Base-by-base conservation (phyloP, 1,140 invertebrate species). In the Drosophila suzukii region DNA sequence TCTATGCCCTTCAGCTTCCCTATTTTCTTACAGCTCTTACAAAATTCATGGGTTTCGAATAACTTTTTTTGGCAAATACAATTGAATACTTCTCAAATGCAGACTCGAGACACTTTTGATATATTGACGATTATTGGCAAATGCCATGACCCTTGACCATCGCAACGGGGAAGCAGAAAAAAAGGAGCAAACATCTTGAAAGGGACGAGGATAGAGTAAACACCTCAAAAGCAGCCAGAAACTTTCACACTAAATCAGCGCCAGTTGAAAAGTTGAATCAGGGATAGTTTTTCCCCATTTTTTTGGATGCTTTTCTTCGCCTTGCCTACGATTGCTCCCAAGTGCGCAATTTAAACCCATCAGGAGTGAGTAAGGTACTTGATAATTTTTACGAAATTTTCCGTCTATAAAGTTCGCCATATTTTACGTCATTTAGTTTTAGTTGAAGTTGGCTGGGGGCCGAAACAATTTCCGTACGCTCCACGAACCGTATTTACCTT, bases 161-260 rank as follows among this genome's bases (percentile, higher is more conserved):
- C 49, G 79, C 75, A 76, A 55, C 58, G 38, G 72, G 72, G 39
- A 57, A 44, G 32, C 34, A 27, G 8, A 15, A 2, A 27, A 27
- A 68, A 17, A 41, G 38, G 60, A 24, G 62, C 60, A 51, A 43
- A 56, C 41, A 39, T 38, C 30, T 68, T 51, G 53, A 49, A 46
- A 41, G 13, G 43, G 36, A 13, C n/a, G 32, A 53, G 61, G 51
- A 36, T 57, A 57, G 65, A 68, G 75, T 77, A 77, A 77, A 77
- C 76, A 76, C 75, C 74, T 77, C 63, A 67, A 17, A 72, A 62
- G 59, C 56, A 73, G 38, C 5, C 44, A 46, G 75, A 88, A 89
- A 84, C 77, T 89, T 89, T 90, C 62, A 81, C 84, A 89, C 84
- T 89, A 89, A 89, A 89, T 89, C 84, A 89, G 85, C 60, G 70